Evolutionary conservation across 2,888 invertebrate genomes (phyloP).

Genomic region (Hyalella azteca): DNA sequence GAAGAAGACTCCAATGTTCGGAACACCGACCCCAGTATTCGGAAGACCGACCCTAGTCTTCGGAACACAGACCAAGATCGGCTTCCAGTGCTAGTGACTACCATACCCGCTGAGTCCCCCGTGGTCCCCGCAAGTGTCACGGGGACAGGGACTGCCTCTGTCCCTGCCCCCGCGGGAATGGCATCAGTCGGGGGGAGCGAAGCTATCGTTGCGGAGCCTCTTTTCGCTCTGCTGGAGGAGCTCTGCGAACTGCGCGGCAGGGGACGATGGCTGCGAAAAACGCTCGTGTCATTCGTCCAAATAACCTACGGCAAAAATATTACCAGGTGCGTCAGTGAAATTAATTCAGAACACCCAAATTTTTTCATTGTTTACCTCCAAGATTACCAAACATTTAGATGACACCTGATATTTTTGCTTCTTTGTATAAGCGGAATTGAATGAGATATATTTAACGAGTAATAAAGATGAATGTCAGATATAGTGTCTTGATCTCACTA

Average conservation of each 20-base stretch:
- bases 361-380: too few relatives aligned
- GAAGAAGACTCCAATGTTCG: neutral
- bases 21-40: neutral
- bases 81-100: neutral
- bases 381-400: too few relatives aligned
- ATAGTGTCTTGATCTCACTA: too few relatives aligned
- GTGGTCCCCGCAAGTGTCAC: neutral
- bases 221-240: conserved; percentile 86
- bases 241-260: conserved; percentile 89
- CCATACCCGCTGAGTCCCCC: neutral
- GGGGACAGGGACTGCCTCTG: neutral
- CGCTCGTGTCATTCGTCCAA: conserved; percentile 88
- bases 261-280: conserved; percentile 84
- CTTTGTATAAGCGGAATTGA: too few relatives aligned
- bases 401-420: too few relatives aligned
- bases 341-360: too few relatives aligned
- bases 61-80: neutral
- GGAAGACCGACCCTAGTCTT: neutral
- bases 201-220: conserved; percentile 82
- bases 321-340: conserved; percentile 79
- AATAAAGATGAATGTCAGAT: too few relatives aligned
- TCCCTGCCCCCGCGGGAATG: neutral
- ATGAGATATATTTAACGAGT: too few relatives aligned
- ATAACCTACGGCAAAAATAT: conserved; percentile 91
- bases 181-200: conserved; percentile 69